Base-by-base conservation (phyloP, 2,888 invertebrate genomes). In the Tetramorium bicarinatum region DNA sequence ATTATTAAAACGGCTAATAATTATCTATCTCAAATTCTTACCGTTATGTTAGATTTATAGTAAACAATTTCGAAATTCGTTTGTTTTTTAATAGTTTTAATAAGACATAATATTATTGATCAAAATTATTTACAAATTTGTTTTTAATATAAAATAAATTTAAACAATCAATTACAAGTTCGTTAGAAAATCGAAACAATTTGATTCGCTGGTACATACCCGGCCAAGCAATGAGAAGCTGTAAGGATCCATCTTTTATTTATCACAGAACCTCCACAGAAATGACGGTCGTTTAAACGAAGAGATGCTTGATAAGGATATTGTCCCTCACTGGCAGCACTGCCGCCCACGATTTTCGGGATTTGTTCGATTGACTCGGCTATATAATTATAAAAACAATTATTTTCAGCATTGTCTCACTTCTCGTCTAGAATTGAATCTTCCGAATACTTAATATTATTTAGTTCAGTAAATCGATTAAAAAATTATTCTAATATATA, bases 211-310 rank as follows among this genome's bases (percentile, higher is more conserved):
- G 29, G 9, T 25, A 44, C 18, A 1, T 54, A 96, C 96, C 96
- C 95, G 52, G 95, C 94, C 13, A 96, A 95, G 75, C 96, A 96
- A 89, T 96, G 96, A 9, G 96, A 96, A 0, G 96, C 96, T 0
- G 96, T 96, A 15, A 96, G 90, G 29, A 96, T 95, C 75, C 96
- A 96, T 54, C 95, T 93, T 3, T 96, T 95, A 41, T 96, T 95
- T 18, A 96, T 92, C 2, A 96, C 93, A 0, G 96, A 96, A 0
- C 96, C 96, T 0, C 96, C 96, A 87, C 96, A 96, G 91, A 96
- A 96, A 89, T 96, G 96, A 90, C 95, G 95, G 7, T 95, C 94
- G 0, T 94, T 34, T 34, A 34, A 94, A 54, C 96, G 92, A 1
- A 96, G 91, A 0, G 96, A 96, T 0, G 96, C 96, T 91, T 95